A percentile compares a stretch with the other conserved stretches of the same genome.
These are phyloP conservation scores for Caenorhabditis sp. DNA, from an alignment of 2,888 invertebrate species.

Conservation along the genomic window DNA sequence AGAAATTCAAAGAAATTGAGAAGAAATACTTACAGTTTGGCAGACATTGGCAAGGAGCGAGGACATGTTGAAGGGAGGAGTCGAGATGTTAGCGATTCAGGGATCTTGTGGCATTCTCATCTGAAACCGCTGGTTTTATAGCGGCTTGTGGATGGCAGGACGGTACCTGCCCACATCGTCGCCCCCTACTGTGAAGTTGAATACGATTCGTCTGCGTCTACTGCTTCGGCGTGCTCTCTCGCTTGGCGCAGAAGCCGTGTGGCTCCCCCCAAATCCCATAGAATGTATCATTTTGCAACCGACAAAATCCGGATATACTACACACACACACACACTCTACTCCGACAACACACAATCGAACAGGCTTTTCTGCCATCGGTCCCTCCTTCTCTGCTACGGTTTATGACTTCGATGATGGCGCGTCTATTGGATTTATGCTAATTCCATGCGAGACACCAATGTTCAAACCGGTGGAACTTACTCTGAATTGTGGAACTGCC, in stretches of 20 bases:
- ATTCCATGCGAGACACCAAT: slow-evolving; percentile 38
- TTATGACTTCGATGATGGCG: slow-evolving; percentile 43
- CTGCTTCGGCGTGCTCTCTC: neutral
- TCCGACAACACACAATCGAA: slow-evolving; percentile 19
- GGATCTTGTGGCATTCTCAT: neutral
- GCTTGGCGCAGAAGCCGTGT: slow-evolving; percentile 16
- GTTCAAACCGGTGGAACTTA: slow-evolving; percentile 60
- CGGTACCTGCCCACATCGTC: slow-evolving; percentile 22
- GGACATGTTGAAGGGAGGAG: slow-evolving; percentile 24
- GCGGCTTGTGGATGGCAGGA: neutral
- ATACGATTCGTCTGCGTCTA: slow-evolving; percentile 4
- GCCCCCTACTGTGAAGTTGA: slow-evolving; percentile 36
- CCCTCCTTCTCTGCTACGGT: slow-evolving; percentile 24
- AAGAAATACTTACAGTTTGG: slow-evolving; percentile 43
- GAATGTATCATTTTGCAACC: slow-evolving; percentile 41
- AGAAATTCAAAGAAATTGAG: neutral
- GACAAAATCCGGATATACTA: slow-evolving; percentile 56
- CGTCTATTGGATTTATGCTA: slow-evolving; percentile 58
- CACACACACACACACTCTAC: too few relatives aligned
- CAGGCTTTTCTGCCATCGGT: slow-evolving; percentile 31
- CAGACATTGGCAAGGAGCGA: slow-evolving; percentile 38
- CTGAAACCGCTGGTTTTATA: slow-evolving; percentile 33
- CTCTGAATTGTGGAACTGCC: neutral
- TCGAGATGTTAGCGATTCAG: neutral
- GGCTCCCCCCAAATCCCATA: slow-evolving; percentile 18